Conservation (phyloP, 2,888 invertebrate genomes). For the Protophormia terraenovae region DNA sequence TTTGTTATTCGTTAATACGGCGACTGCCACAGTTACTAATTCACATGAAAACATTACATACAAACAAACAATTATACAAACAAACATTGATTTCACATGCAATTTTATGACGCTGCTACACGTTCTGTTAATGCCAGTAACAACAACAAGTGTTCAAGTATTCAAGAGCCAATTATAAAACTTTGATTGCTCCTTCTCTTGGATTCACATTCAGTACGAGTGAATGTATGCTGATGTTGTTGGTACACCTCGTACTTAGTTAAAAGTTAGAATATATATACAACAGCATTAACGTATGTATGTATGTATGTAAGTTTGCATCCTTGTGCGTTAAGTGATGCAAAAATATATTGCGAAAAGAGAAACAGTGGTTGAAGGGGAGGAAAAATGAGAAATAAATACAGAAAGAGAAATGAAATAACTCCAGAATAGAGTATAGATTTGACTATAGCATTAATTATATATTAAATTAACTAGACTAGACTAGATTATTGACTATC, state of each 20-base stretch:
- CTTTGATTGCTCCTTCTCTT: slow-evolving; percentile 64
- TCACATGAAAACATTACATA: slow-evolving; percentile 16
- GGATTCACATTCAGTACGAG: slow-evolving; percentile 8
- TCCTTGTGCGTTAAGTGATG: slow-evolving; percentile 4
- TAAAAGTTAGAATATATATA: slow-evolving; percentile 14
- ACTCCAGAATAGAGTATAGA: too few relatives aligned
- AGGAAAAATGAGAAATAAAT: background rate
- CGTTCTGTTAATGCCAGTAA: slow-evolving; percentile 13
- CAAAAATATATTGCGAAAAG: background rate
- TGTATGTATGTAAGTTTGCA: background rate
- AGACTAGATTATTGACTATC: too few relatives aligned
- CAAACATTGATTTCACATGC: background rate
- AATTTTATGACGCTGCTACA: slow-evolving; percentile 14
- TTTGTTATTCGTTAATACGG: slow-evolving; percentile 56
- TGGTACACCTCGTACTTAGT: slow-evolving; percentile 24
- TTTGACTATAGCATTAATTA: too few relatives aligned
- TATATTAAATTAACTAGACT: too few relatives aligned
- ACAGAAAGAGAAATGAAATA: too few relatives aligned
- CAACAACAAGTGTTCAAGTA: slow-evolving; percentile 62
- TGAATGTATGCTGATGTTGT: slow-evolving; percentile 18
- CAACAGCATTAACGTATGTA: slow-evolving; percentile 10
- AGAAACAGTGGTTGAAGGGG: background rate
- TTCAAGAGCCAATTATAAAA: slow-evolving; percentile 68
- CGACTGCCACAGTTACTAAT: slow-evolving; percentile 15
- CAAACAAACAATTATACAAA: background rate